Conservation (phyloP, 2,888 invertebrate genomes). For the Pyrocoelia pectoralis region DNA sequence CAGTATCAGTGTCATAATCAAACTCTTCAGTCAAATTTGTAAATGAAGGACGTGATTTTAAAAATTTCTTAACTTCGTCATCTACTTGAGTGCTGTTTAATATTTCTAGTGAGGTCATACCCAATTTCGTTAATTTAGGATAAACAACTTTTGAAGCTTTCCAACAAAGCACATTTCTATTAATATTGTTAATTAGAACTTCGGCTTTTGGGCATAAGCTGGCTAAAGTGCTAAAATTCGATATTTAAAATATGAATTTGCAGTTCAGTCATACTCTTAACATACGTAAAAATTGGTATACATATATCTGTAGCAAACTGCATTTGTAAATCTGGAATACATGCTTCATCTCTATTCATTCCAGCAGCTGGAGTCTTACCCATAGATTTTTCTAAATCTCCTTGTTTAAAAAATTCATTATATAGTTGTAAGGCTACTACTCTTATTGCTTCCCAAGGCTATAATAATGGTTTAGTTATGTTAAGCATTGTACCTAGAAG, state of each 20-base stretch:
- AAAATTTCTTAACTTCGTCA: conserved; percentile 39
- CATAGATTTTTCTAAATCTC: conserved; percentile 82
- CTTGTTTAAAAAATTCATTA: conserved; percentile 87
- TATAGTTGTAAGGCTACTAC: conserved; percentile 63
- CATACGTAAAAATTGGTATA: conserved; percentile 63
- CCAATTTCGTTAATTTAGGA: conserved; percentile 40
- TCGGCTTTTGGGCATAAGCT: conserved; percentile 63
- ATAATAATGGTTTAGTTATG: no score
- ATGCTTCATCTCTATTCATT: conserved; percentile 85
- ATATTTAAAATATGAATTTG: conserved; percentile 5
- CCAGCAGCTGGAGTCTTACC: conserved; percentile 75
- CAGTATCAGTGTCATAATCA: no score
- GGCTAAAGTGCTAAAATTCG: conserved; percentile 61
- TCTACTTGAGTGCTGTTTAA: conserved; percentile 49
- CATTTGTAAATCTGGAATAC: conserved; percentile 83
- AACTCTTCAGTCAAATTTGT: conserved; percentile 11
- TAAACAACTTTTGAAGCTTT: conserved; percentile 62
- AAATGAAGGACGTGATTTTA: background rate
- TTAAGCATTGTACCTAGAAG: no score
- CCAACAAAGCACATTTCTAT: conserved; percentile 68
- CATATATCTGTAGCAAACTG: conserved; percentile 69
- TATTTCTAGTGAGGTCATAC: conserved; percentile 50
- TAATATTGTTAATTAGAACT: conserved; percentile 61
- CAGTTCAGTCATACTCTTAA: background rate
- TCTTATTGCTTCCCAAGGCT: conserved; percentile 64